Evolutionary conservation across 2,797 vertebrate genomes (phyloP), one percentile per base, ranked within the genome.

Genomic region (Emys orbicularis): DNA sequence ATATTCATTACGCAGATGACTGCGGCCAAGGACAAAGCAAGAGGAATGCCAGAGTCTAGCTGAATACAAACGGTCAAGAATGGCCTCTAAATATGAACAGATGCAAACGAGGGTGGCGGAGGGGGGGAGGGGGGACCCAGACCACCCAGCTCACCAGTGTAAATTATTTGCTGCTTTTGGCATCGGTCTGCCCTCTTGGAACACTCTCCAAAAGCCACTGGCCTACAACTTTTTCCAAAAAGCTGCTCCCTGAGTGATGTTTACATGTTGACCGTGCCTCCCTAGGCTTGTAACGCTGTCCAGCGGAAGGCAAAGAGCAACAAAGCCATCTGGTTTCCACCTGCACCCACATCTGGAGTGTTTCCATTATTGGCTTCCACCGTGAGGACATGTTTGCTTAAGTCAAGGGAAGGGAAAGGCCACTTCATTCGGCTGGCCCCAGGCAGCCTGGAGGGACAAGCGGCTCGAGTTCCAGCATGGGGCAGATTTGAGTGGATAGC

Each of bases 151-250:
- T 76, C 56, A 88, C 82, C 95, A 82, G 3, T 85, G 87, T 94
- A 95, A 92, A 95, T 86, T 84, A 94, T 92, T 96, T 94, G 74
- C 83, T 89, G 87, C 89, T 96, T 90, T 86, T 92, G 94, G 94
- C 92, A 95, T 52, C 89, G 50, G 2, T 16, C 72, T 0, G 0
- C 68, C 79, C 83, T 85, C 88, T 81, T 85, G 85, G 80, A 1
- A 6, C 0, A 54, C 37, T 7, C 61, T 88, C 27, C 85, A 74
- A 74, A 85, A 94, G 37, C 37, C 53, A 65, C 0, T 50, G 83
- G 54, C 61, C 83, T 54, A 29, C 79, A 83, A 6, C 25, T 13
- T 8, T 37, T 93, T 79, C 54, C 91, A 57, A 19, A 65, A n/a
- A 88, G 79, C 90, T 65, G 92, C 90, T 92, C 84, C 37, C 44